phyloP scores from a whole-genome alignment of 2,888 invertebrate species.

The Rhogogaster chlorosoma region DNA sequence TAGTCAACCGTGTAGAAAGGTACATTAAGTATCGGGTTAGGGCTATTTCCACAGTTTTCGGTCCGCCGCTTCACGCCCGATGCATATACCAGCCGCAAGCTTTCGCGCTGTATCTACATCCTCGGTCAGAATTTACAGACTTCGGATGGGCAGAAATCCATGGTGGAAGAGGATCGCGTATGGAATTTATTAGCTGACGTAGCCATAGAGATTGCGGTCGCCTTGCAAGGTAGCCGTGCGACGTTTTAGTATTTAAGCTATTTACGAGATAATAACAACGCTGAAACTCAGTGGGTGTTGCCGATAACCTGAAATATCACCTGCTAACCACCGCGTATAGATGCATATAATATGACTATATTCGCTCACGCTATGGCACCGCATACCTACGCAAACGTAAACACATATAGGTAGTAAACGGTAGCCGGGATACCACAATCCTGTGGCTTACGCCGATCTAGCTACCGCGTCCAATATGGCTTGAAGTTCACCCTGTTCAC shows the following conservation, averaged over 20 bases:
- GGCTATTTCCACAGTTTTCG: constrained; percentile 42
- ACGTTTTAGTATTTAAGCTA: constrained; percentile 47
- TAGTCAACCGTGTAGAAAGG: constrained; percentile 30
- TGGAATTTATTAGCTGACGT: constrained; percentile 45
- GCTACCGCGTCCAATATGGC: constrained; percentile 40
- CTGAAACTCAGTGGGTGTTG: constrained; percentile 19
- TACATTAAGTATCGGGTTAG: constrained; percentile 36
- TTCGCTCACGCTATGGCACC: background rate
- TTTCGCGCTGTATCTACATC: background rate
- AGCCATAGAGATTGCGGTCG: constrained; percentile 22
- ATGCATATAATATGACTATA: constrained; percentile 27
- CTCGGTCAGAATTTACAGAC: constrained; percentile 31
- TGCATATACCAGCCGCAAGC: constrained; percentile 33
- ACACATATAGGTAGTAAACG: constrained; percentile 4
- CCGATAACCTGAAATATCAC: constrained; percentile 43
- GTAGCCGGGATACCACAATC: constrained; percentile 43
- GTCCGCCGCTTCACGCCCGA: background rate
- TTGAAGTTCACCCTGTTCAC: constrained; percentile 45
- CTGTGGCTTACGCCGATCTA: constrained; percentile 46
- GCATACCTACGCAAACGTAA: constrained; percentile 19
- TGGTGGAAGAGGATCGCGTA: background rate
- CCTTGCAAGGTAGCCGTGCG: constrained; percentile 26
- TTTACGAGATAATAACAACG: constrained; percentile 46
- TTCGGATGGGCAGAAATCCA: constrained; percentile 24
- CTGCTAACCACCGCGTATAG: constrained; percentile 24